Percentiles rank a stretch among this genome's conserved stretches.
Evolutionary conservation across 2,113 vertebrate species (phyloP).

Genomic region (Harpagus bidentatus): DNA sequence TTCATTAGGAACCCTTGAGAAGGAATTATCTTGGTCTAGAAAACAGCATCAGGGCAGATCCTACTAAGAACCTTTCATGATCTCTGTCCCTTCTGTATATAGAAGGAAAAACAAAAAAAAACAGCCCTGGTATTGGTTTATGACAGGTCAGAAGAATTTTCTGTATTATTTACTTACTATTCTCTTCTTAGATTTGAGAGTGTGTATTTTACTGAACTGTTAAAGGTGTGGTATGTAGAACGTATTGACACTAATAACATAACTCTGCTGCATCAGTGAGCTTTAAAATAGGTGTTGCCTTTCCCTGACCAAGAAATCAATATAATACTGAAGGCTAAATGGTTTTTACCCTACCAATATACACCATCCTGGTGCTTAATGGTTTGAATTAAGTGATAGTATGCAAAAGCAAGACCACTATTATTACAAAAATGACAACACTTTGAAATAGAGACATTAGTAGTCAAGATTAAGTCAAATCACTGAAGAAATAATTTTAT

Average conservation of each 20-base stretch:
- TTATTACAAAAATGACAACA: neutral
- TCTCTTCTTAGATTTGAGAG: neutral
- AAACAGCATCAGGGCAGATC: neutral
- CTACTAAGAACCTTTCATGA: neutral
- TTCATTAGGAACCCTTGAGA: neutral
- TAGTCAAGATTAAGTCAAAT: neutral
- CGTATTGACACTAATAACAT: neutral
- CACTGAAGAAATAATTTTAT: neutral
- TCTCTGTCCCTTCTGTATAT: neutral
- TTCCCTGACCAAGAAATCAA: neutral
- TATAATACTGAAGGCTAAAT: neutral
- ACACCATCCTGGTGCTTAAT: neutral
- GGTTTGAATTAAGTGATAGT: neutral
- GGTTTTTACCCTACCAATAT: neutral
- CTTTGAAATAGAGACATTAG: neutral
- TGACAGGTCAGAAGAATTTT: neutral
- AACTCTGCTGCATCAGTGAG: neutral
- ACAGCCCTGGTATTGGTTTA: neutral
- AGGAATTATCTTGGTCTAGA: neutral
- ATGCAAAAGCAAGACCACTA: neutral
- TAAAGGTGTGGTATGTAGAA: neutral
- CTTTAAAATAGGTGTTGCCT: neutral
- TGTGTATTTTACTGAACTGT: neutral
- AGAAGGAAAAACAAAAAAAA: neutral
- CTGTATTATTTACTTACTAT: neutral